A percentile compares a stretch with the other conserved stretches of the same genome.
Conservation (phyloP, 2,888 invertebrate species). For the Tinea pellionella region DNA sequence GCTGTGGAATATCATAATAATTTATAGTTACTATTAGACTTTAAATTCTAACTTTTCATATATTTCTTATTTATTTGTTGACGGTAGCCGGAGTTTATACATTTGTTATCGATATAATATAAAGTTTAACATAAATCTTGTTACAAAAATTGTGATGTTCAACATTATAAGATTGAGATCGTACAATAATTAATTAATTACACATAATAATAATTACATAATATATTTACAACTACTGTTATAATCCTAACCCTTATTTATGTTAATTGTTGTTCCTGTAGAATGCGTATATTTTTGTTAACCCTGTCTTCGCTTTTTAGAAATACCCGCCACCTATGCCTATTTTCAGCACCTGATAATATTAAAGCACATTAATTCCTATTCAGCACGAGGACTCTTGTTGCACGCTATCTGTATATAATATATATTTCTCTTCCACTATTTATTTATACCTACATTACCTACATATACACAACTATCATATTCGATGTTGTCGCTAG, state of each 20-base stretch:
- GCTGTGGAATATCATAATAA: conserved; percentile 34
- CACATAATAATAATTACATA: conserved; percentile 51
- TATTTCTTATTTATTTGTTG: background rate
- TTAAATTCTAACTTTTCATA: conserved; percentile 9
- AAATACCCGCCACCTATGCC: background rate
- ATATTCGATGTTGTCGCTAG: conserved; percentile 44
- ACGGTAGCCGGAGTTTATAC: background rate
- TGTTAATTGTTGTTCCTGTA: background rate
- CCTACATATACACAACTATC: conserved; percentile 1
- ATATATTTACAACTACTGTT: conserved; percentile 15
- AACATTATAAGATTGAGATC: conserved; percentile 46
- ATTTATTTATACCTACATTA: background rate
- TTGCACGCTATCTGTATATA: conserved; percentile 8
- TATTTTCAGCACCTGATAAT: background rate
- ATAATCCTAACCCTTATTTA: background rate
- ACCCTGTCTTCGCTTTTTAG: background rate
- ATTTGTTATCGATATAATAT: background rate
- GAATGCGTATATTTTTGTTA: background rate
- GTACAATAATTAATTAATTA: conserved; percentile 64
- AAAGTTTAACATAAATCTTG: background rate
- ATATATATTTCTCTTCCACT: background rate
- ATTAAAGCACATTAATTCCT: background rate
- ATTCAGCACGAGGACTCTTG: background rate
- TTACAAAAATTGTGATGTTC: conserved; percentile 12
- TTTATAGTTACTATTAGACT: background rate